A percentile compares a stretch with the other conserved stretches of the same genome.
These are phyloP conservation scores for Dioctria rufipes DNA, from an alignment of 2,888 invertebrate genomes.

Conservation along the genomic window DNA sequence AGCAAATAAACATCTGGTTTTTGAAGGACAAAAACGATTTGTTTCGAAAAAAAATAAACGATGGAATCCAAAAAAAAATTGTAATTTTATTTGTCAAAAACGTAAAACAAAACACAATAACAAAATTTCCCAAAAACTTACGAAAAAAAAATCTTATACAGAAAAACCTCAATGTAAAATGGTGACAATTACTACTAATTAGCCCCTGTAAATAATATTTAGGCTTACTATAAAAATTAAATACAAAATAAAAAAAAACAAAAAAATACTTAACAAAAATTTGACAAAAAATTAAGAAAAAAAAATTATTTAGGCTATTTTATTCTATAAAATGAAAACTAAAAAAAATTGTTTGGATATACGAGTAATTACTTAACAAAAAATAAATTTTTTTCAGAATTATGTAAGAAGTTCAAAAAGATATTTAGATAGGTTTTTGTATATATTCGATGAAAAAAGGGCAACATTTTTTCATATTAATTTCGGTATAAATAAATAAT, in stretches of 20 bases:
- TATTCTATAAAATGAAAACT: constrained; percentile 36
- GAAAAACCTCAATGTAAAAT: constrained; percentile 55
- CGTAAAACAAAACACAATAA: constrained; percentile 8
- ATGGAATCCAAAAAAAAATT: neutral
- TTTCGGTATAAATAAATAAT: constrained; percentile 14
- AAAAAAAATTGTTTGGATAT: constrained; percentile 53
- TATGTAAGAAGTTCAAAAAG: constrained; percentile 46
- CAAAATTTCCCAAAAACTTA: constrained; percentile 28
- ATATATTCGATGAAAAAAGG: constrained; percentile 66
- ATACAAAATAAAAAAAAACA: neutral
- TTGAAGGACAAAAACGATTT: neutral
- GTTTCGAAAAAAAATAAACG: constrained; percentile 26
- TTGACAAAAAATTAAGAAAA: constrained; percentile 24
- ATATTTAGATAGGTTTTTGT: constrained; percentile 69
- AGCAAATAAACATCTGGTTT: neutral
- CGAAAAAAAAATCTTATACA: constrained; percentile 30
- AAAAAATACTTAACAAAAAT: constrained; percentile 10
- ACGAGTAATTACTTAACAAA: constrained; percentile 48
- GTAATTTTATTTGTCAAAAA: constrained; percentile 3
- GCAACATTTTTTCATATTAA: constrained; percentile 40
- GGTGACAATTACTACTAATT: constrained; percentile 54
- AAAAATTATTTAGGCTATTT: constrained; percentile 50
- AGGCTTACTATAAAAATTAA: constrained; percentile 31
- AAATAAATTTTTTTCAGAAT: constrained; percentile 45
- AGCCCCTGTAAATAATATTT: constrained; percentile 45